Evolutionary conservation across 2,113 vertebrate species (phyloP), one percentile per base, ranked within the genome.

Genomic region (Aix galericulata): DNA sequence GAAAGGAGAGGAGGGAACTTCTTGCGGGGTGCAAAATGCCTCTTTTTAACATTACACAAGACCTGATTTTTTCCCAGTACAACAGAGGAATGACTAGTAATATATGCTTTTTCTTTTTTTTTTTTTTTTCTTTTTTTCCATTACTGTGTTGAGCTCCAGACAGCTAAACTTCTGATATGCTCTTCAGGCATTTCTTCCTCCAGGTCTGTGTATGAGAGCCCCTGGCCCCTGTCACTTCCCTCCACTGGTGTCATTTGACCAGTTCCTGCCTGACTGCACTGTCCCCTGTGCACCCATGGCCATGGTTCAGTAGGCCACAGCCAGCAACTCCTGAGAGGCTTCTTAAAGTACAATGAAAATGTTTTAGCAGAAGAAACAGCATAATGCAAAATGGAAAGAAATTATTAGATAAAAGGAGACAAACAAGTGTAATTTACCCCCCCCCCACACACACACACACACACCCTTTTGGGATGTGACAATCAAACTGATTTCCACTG

Each of bases 241-340:
- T 2, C 2, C 8, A 4, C 5, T 74, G 44, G 8, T 17, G 22
- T 34, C 29, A 8, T 55, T 46, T 3, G 2, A 14, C 15, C 5
- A 0, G 38, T 20, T 68, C 23, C 31, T 32, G 32, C 23, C 31
- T 32, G 32, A 32, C 18, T 63, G 53, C 31, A 56, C 58, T 20
- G 21, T 42, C 26, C n/a, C 29, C 5, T 6, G 2, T 17, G 4
- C 21, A 29, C 22, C 11, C 31, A 50, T 40, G 25, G 10, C 20
- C 0, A 1, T 16, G 5, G 27, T 55, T 76, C 63, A 59, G 15
- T 3, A 60, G 22, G 5, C 13, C 66, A 23, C 52, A 48, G 17
- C 32, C n/a, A 73, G 36, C 10, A 87, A 23, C 20, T 64, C 31
- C 10, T 6, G 67, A 31, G 6, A 64, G 2, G 21, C 40, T 58